These are phyloP conservation scores for Schizopygopsis pylzovi DNA, from an alignment of 2,797 vertebrate species.

Conservation along the genomic window DNA sequence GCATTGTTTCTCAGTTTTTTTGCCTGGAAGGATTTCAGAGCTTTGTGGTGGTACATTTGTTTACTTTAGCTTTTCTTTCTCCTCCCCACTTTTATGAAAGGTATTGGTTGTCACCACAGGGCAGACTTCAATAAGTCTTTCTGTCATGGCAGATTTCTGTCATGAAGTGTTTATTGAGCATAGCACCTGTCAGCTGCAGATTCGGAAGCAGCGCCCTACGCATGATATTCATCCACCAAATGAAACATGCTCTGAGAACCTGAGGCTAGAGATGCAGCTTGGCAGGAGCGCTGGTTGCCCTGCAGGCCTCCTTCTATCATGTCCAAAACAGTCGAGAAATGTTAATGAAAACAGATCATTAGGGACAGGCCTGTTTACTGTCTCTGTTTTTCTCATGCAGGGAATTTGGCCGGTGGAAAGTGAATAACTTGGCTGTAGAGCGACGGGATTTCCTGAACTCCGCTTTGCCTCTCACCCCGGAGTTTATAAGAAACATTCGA, in stretches of 20 bases:
- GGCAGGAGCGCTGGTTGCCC: slow-evolving; percentile 16
- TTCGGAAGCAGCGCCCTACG: slow-evolving; percentile 40
- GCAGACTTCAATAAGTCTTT: slow-evolving; percentile 48
- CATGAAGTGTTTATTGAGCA: slow-evolving; percentile 64
- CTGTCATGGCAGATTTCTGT: slow-evolving; percentile 60
- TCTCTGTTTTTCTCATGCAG: slow-evolving; percentile 74
- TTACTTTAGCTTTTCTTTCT: slow-evolving; percentile 30
- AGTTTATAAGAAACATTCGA: slow-evolving; percentile 94
- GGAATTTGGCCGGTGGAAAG: slow-evolving; percentile 98
- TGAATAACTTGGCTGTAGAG: slow-evolving; percentile 96
- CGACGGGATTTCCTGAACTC: slow-evolving; percentile 93
- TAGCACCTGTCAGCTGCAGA: slow-evolving; percentile 66
- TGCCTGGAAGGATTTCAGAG: slow-evolving; percentile 33
- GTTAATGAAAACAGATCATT: slow-evolving; percentile 56
- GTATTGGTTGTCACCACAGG: slow-evolving; percentile 46
- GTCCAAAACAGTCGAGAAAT: slow-evolving; percentile 25
- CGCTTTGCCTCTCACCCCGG: slow-evolving; percentile 90
- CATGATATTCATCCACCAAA: slow-evolving; percentile 46
- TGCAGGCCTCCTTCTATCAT: slow-evolving; percentile 33
- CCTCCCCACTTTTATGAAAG: slow-evolving; percentile 47
- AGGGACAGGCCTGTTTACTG: slow-evolving; percentile 42
- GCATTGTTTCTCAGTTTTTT: slow-evolving; percentile 19
- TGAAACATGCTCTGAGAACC: slow-evolving; percentile 37
- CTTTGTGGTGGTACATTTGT: slow-evolving; percentile 12
- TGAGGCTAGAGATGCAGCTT: slow-evolving; percentile 57